Conservation (phyloP, 2,888 invertebrate genomes). For the Elysia crispata region DNA sequence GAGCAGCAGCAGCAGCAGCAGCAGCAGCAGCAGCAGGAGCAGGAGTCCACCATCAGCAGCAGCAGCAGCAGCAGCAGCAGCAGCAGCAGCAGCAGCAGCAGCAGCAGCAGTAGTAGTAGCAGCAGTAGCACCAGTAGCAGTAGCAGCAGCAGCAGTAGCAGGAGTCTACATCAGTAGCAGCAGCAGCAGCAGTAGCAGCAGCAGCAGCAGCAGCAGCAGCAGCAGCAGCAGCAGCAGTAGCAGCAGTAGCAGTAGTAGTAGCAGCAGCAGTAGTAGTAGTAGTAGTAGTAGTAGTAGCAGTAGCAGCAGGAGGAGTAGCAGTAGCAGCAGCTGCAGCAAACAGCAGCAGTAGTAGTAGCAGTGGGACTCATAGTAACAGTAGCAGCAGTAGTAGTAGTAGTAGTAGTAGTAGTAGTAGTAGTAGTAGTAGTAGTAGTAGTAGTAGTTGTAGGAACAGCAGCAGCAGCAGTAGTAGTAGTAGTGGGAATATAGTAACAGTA, state of each 20-base stretch:
- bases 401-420: not conserved
- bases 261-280: slow-evolving; percentile 23
- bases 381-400: not conserved
- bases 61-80: too few relatives aligned
- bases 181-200: not conserved
- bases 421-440: not conserved
- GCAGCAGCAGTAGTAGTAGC: too few relatives aligned
- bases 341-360: slow-evolving; percentile 14
- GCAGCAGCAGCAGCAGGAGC: too few relatives aligned
- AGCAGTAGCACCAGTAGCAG: too few relatives aligned
- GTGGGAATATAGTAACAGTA: not conserved
- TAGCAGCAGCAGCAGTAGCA: too few relatives aligned
- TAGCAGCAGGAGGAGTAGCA: too few relatives aligned
- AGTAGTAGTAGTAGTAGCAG: slow-evolving; percentile 16
- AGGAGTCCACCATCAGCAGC: too few relatives aligned
- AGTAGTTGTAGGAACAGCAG: not conserved
- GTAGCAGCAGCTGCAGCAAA: too few relatives aligned
- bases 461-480: not conserved
- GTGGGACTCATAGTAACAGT: not conserved
- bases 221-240: slow-evolving; percentile 12
- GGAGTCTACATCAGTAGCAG: too few relatives aligned
- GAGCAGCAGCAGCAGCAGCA: too few relatives aligned
- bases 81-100: too few relatives aligned
- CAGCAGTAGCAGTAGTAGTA: not conserved
- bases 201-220: slow-evolving; percentile 4